These are phyloP conservation scores for Cosmia pyralina DNA, from an alignment of 2,888 invertebrate species.

Conservation along the genomic window DNA sequence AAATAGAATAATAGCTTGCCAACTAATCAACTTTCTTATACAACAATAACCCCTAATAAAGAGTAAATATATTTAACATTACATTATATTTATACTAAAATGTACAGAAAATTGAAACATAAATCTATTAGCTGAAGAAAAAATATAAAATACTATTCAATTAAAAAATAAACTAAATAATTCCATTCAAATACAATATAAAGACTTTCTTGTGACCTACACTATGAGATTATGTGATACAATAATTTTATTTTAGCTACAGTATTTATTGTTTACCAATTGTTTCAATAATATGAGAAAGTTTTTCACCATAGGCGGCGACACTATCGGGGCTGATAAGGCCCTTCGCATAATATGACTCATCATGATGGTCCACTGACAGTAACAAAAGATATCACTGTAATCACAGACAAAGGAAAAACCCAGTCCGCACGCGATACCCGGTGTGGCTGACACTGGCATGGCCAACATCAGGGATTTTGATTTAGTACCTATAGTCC, in stretches of 20 bases:
- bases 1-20: conserved; percentile 12
- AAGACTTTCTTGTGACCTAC: conserved; percentile 37
- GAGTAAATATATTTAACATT: conserved; percentile 55
- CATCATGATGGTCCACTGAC: not conserved
- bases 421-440: not conserved
- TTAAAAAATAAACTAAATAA: conserved; percentile 18
- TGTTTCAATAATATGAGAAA: not conserved
- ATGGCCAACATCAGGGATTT: too few relatives aligned
- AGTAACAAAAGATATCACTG: conserved; percentile 15
- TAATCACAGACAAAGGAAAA: conserved; percentile 18
- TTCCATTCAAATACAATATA: conserved; percentile 27
- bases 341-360: conserved; percentile 2
- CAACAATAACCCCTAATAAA: conserved; percentile 38
- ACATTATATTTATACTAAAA: conserved; percentile 21
- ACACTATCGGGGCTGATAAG: conserved; percentile 9
- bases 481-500: too few relatives aligned
- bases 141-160: conserved; percentile 29
- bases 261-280: conserved; percentile 13
- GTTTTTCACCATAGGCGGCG: not conserved
- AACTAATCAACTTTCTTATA: conserved; percentile 13
- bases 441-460: too few relatives aligned
- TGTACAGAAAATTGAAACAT: conserved; percentile 38
- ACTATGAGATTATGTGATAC: conserved; percentile 37
- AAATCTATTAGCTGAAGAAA: conserved; percentile 37
- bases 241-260: conserved; percentile 19